Base-by-base conservation (phyloP, 35 echinoderm and acorn worm species). In the Amphiura filiformis region DNA sequence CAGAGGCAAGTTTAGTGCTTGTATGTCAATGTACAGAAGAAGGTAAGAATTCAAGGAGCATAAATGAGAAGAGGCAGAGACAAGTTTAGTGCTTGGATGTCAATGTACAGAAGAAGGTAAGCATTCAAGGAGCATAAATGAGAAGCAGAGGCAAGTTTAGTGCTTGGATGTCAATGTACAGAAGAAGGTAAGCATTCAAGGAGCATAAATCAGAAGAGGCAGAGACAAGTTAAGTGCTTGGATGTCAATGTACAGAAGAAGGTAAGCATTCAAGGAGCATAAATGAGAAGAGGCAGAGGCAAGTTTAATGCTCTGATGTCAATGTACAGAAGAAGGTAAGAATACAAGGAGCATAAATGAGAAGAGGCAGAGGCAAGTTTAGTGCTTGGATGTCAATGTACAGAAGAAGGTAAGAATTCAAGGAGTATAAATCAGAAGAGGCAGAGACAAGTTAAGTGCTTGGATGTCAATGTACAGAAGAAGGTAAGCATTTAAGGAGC, bases 391-490 rank as follows among this genome's bases (percentile, higher is more conserved):
- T 82, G 77, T 17, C 38, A 40, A 75, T 86, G 84, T 82, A 39
- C 92, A 81, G 77, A 86, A 80, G 76, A 86, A 94, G 87, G 92
- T 94, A 65, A n/a, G n/a, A n/a, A n/a, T n/a, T n/a, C n/a, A n/a
- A n/a, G n/a, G n/a, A n/a, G n/a, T n/a, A n/a, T n/a, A n/a, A n/a
- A n/a, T n/a, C n/a, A n/a, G n/a, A n/a, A n/a, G n/a, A n/a, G n/a
- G n/a, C n/a, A n/a, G n/a, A n/a, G n/a, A n/a, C n/a, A n/a, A n/a
- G n/a, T n/a, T n/a, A n/a, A n/a, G n/a, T n/a, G n/a, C n/a, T n/a
- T n/a, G n/a, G n/a, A n/a, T n/a, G n/a, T n/a, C n/a, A n/a, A n/a
- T n/a, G n/a, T n/a, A n/a, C n/a, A n/a, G n/a, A n/a, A n/a, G n/a
- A n/a, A n/a, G n/a, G n/a, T n/a, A n/a, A n/a, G n/a, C n/a, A n/a